Conservation (phyloP, 2,888 invertebrate genomes). For the Cerastis rubricosa region DNA sequence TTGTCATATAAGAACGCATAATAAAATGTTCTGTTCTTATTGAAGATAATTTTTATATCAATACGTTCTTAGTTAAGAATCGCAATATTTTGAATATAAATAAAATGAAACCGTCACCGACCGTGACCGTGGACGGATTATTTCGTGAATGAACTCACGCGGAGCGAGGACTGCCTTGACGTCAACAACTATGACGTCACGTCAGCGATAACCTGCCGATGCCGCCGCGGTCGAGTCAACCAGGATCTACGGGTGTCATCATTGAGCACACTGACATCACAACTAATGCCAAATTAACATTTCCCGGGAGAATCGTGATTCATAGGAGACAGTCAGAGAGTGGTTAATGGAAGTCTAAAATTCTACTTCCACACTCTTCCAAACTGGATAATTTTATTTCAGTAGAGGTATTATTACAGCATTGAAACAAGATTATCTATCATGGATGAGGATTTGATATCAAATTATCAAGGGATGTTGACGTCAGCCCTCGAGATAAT, state of each 20-base stretch:
- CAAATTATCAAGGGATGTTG: conserved; percentile 37
- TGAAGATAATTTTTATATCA: neutral
- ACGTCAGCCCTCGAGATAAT: conserved; percentile 48
- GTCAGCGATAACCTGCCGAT: conserved; percentile 72
- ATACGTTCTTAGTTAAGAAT: conserved; percentile 12
- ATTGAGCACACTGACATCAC: conserved; percentile 56
- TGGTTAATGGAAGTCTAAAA: neutral
- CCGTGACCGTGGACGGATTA: conserved; percentile 82
- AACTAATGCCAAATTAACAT: conserved; percentile 27
- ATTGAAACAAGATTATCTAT: conserved; percentile 34
- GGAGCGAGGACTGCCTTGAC: conserved; percentile 75
- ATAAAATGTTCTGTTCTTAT: neutral
- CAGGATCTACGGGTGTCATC: conserved; percentile 69
- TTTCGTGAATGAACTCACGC: conserved; percentile 88
- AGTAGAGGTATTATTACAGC: conserved; percentile 4
- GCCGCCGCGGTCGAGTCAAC: conserved; percentile 61
- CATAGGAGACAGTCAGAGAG: neutral
- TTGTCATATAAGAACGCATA: neutral
- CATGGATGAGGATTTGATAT: conserved; percentile 34
- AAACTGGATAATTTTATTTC: conserved; percentile 9
- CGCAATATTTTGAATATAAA: conserved; percentile 30
- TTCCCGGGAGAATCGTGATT: conserved; percentile 10
- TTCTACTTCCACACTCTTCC: neutral
- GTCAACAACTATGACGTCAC: conserved; percentile 82
- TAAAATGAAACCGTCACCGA: conserved; percentile 64